Evolutionary conservation across 2,888 invertebrate genomes (phyloP).

Genomic region (Acanthopleura granulata): DNA sequence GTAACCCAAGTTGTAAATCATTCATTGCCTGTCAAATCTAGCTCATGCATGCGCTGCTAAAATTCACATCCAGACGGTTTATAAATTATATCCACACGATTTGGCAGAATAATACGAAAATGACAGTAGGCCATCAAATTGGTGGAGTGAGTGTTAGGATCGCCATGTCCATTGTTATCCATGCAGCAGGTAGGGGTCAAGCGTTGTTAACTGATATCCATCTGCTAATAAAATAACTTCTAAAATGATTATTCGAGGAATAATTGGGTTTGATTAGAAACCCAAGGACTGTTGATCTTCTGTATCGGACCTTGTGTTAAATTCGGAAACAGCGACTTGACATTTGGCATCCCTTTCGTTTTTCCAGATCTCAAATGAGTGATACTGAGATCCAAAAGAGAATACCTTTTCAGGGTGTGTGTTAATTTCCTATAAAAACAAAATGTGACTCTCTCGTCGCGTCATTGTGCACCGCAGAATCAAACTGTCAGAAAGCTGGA

Average conservation of each 20-base stretch:
- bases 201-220: no score
- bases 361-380: neutral
- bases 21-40: no score
- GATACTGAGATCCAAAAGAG: neutral
- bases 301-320: neutral
- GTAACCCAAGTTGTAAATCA: no score
- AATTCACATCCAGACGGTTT: no score
- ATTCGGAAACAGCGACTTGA: conserved; percentile 1
- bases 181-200: no score
- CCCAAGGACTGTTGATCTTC: conserved; percentile 1
- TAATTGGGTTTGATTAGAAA: conserved; percentile 5
- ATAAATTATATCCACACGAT: no score
- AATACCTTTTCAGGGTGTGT: neutral
- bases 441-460: neutral
- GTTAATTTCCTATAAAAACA: neutral
- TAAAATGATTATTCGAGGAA: neutral
- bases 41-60: no score
- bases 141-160: no score
- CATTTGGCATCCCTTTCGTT: neutral
- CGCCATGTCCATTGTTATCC: no score
- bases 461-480: neutral
- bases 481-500: neutral
- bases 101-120: no score
- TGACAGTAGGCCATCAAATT: no score
- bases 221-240: neutral